phyloP scores from a whole-genome alignment of 2,113 vertebrate genomes.

The Thomomys bottae region DNA sequence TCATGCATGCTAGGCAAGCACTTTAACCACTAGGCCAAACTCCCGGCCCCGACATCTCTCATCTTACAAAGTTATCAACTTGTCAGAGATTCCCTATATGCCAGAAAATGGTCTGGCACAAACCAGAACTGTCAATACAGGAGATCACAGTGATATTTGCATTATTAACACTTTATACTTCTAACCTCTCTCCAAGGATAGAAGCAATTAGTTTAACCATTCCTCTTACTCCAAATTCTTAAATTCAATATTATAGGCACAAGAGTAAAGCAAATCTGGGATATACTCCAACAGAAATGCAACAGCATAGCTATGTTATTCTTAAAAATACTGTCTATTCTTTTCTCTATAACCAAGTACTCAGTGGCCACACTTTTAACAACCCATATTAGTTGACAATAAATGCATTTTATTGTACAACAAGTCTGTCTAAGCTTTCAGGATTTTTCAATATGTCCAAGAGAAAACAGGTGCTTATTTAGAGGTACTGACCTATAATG shows the following conservation, averaged over 20 bases:
- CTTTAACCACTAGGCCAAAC: too few species aligned
- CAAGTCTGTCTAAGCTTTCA: constrained; percentile 58
- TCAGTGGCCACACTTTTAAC: constrained; percentile 59
- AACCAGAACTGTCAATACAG: constrained; percentile 44
- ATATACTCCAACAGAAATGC: constrained; percentile 67
- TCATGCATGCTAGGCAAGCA: too few species aligned
- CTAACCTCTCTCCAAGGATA: constrained; percentile 64
- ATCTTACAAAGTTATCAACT: constrained; percentile 48
- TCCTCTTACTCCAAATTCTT: constrained; percentile 49
- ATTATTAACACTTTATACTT: constrained; percentile 58
- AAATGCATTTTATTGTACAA: constrained; percentile 56
- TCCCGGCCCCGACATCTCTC: too few species aligned
- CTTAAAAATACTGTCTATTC: constrained; percentile 74
- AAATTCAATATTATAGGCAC: constrained; percentile 66
- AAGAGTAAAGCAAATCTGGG: constrained; percentile 71
- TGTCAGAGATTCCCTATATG: constrained; percentile 43
- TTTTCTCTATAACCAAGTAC: constrained; percentile 59
- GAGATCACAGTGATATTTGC: constrained; percentile 67
- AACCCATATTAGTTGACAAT: constrained; percentile 56
- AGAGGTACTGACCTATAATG: constrained; percentile 44
- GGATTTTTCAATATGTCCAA: constrained; percentile 46
- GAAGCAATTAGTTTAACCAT: constrained; percentile 64
- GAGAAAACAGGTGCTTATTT: constrained; percentile 62
- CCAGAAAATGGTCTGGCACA: constrained; percentile 57
- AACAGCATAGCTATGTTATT: constrained; percentile 57